Evolutionary conservation across 2,888 invertebrate species (phyloP).

Genomic region (Ennomos erosarius): DNA sequence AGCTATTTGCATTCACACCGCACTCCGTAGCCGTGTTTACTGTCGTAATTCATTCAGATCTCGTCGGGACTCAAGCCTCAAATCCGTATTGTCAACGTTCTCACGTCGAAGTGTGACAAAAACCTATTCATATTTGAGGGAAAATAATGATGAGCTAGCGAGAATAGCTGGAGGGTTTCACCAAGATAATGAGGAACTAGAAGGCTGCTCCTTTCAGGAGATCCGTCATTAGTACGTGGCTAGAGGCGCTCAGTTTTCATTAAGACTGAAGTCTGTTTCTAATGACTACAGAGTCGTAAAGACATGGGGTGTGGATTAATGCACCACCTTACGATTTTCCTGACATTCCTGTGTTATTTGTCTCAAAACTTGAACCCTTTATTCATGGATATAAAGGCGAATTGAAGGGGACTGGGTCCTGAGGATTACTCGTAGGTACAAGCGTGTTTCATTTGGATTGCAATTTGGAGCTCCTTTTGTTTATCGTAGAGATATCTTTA

Average conservation of each 20-base stretch:
- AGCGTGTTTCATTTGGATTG: conserved; percentile 29
- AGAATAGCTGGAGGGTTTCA: conserved; percentile 48
- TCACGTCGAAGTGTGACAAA: conserved; percentile 46
- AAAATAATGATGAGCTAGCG: conserved; percentile 57
- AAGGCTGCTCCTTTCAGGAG: conserved; percentile 71
- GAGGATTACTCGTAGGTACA: not conserved
- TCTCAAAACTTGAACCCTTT: conserved; percentile 8
- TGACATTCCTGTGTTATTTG: conserved; percentile 1
- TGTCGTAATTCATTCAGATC: conserved; percentile 32
- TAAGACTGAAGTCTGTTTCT: conserved; percentile 69
- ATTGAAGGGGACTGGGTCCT: conserved; percentile 10
- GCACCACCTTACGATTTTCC: conserved; percentile 42
- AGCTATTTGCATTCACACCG: conserved; percentile 21
- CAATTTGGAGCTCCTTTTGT: conserved; percentile 13
- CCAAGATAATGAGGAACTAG: conserved; percentile 74
- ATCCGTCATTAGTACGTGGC: conserved; percentile 77
- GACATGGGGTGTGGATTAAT: conserved; percentile 51
- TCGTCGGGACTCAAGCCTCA: conserved; percentile 32
- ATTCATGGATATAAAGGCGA: conserved; percentile 5
- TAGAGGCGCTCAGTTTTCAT: conserved; percentile 75
- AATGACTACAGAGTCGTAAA: conserved; percentile 61
- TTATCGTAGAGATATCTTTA: not conserved
- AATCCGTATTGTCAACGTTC: conserved; percentile 33
- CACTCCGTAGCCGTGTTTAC: conserved; percentile 25
- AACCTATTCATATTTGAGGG: conserved; percentile 58